A percentile compares a stretch with the other conserved stretches of the same genome.
These are phyloP conservation scores for Felis chaus DNA, from an alignment of 2,113 vertebrate species.

Conservation along the genomic window DNA sequence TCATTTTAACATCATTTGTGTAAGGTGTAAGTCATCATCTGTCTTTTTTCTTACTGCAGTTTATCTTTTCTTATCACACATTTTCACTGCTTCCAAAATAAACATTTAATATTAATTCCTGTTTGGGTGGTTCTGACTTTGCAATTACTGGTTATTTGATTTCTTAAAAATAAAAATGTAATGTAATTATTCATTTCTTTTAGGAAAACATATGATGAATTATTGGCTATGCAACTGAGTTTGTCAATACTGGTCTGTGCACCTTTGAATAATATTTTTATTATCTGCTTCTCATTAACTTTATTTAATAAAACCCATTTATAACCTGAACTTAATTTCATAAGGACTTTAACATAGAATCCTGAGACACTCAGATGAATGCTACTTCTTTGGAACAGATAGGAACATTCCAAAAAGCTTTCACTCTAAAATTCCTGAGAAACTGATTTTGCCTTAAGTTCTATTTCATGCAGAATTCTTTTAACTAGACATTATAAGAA, in stretches of 20 bases:
- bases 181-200: background rate
- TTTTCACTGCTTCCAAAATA: background rate
- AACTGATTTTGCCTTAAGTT: background rate
- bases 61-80: background rate
- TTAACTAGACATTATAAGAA: background rate
- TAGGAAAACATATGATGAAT: background rate
- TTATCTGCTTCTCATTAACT: background rate
- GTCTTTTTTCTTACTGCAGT: background rate
- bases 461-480: background rate
- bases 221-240: background rate
- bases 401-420: background rate
- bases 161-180: background rate
- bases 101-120: background rate
- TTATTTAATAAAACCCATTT: background rate
- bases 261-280: background rate
- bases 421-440: background rate
- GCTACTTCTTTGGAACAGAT: background rate
- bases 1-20: background rate
- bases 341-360: background rate
- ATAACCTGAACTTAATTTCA: constrained; percentile 17
- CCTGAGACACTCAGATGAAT: background rate
- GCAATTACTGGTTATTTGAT: background rate
- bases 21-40: background rate
- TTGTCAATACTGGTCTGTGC: background rate
- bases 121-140: background rate